phyloP scores from a whole-genome alignment of 1,140 invertebrate species.

The Carcinoscorpius rotundicauda region DNA sequence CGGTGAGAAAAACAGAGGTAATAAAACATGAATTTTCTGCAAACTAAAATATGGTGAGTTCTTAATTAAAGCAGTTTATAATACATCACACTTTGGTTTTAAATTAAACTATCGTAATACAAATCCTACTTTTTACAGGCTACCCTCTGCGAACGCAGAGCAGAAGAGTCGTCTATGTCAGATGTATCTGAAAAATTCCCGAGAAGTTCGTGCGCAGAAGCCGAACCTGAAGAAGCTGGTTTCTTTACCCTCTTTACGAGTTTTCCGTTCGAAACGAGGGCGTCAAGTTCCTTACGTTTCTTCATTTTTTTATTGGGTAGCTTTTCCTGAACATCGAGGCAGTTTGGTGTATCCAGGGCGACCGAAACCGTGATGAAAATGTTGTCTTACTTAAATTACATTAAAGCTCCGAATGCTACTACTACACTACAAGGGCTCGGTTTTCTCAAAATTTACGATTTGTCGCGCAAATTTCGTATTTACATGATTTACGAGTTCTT shows the following conservation, averaged over 20 bases:
- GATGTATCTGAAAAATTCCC: slow-evolving; percentile 32
- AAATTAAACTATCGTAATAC: no score
- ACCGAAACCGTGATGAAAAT: not conserved
- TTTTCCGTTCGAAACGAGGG: slow-evolving; percentile 33
- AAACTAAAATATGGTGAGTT: no score
- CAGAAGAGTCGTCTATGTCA: slow-evolving; percentile 32
- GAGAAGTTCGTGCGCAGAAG: slow-evolving; percentile 28
- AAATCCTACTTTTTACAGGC: not conserved
- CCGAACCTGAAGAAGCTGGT: slow-evolving; percentile 5
- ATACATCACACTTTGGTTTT: no score
- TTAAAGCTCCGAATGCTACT: no score
- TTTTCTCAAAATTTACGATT: no score
- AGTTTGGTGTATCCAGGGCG: slow-evolving; percentile 16
- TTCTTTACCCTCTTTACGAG: slow-evolving; percentile 25
- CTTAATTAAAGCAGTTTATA: no score
- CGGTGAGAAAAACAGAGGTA: no score
- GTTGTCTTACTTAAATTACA: no score
- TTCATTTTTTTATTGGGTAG: slow-evolving; percentile 35
- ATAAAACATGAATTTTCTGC: no score
- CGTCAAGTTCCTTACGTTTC: slow-evolving; percentile 37
- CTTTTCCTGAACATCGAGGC: slow-evolving; percentile 32
- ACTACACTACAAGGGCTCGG: no score
- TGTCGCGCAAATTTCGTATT: no score
- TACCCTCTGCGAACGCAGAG: slow-evolving; percentile 18
- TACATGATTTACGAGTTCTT: no score